Conservation (phyloP, 1,140 invertebrate genomes). For the Drusus annulatus region DNA sequence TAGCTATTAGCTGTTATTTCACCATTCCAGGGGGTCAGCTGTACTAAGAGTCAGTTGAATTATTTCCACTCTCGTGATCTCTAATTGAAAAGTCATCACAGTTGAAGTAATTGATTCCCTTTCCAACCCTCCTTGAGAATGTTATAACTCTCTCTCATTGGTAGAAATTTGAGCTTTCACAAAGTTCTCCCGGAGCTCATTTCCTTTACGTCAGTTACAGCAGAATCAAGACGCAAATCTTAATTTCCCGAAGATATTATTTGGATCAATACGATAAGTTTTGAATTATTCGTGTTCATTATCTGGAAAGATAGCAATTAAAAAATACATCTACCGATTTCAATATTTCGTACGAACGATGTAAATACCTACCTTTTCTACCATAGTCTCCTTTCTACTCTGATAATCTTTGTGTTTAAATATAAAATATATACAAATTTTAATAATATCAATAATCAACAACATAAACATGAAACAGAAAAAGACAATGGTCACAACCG, state of each 20-base stretch:
- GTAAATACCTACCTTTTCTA: no score
- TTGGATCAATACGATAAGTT: constrained; percentile 28
- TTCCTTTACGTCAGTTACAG: constrained; percentile 50
- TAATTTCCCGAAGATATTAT: constrained; percentile 6
- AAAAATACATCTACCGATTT: no score
- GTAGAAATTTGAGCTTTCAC: constrained; percentile 4
- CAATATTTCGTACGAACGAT: no score
- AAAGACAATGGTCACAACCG: no score
- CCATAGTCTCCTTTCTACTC: no score
- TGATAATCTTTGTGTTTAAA: no score
- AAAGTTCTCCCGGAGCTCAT: constrained; percentile 47
- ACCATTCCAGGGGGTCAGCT: constrained; percentile 10
- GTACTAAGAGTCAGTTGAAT: constrained; percentile 42
- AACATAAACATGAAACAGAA: no score
- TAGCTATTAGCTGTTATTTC: constrained; percentile 6
- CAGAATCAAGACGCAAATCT: constrained; percentile 50
- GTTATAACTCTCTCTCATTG: constrained; percentile 31
- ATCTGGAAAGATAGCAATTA: no score
- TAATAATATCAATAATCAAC: no score
- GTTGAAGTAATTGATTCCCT: constrained; percentile 57
- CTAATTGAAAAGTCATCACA: constrained; percentile 59
- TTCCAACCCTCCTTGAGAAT: not conserved
- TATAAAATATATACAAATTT: no score
- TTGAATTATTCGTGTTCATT: not conserved
- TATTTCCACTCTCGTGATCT: constrained; percentile 55